Evolutionary conservation across 1,140 invertebrate genomes (phyloP), one percentile per base, ranked within the genome.

Genomic region (Gonioctena quinquepunctata): DNA sequence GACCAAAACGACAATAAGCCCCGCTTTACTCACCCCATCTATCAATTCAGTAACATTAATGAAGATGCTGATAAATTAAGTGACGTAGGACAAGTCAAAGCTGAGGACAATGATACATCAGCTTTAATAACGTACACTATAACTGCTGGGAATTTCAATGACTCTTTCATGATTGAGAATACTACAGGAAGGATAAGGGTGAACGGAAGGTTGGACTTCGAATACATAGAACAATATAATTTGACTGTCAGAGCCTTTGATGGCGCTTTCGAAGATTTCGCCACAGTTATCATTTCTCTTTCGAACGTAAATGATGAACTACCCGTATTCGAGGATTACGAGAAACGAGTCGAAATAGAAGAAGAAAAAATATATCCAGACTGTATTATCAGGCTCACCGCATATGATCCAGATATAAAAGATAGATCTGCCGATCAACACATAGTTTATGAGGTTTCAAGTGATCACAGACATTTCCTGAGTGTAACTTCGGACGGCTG

Each of bases 1-100:
- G 96, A 98, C 83, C 94, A 93, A 81, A 96, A 96, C 80, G 96
- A 96, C 80, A 96, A 96, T 82, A 87, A 90, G 7, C 94, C 94
- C 0, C 87, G 89, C 70, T 96, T 96, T 81, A 91, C 90, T 11
- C 85, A 91, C 73, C 78, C 86, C 0, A 85, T 88, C 0, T 96
- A 96, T 83, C 86, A 89, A 3, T 92, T 93, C 0, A 90, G 93
- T 75, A 88, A 89, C 19, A 90, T 97, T 49, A 85, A 89, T 11
- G 95, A 97, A 86, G 90, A 93, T 80, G 89, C 92, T 1, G 94
- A 96, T 81, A 88, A 91, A 18, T 93, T 94, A 77, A 88, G 87
- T 56, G 85, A 90, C 21, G 93, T 96, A 1, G 92, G 91, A 21
- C 92, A 95, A 84, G 92, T 96, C 0, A 90, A 89, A 75, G 94